Conservation (phyloP, 2,888 invertebrate species). For the Lasioglossum leucozonium region DNA sequence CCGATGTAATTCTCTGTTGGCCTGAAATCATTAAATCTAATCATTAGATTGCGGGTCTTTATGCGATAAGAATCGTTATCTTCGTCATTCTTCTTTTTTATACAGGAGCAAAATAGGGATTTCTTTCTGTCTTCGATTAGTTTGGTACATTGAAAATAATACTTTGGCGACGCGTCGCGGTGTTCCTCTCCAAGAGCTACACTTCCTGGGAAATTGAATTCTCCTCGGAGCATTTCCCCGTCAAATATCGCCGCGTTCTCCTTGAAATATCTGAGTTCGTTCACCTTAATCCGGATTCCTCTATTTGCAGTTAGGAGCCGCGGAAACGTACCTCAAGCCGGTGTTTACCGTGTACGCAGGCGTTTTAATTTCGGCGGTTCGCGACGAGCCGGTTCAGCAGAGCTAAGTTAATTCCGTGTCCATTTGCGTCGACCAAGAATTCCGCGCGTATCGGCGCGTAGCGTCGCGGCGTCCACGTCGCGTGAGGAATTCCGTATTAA, state of each 20-base stretch:
- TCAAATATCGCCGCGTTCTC: conserved; percentile 3
- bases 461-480: conserved; percentile 58
- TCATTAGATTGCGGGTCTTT: background rate
- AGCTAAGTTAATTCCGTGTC: conserved; percentile 64
- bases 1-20: background rate
- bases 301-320: conserved; percentile 40
- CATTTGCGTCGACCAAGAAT: conserved; percentile 69
- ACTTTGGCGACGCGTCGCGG: background rate
- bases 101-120: background rate
- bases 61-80: background rate
- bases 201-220: background rate
- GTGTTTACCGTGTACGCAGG: conserved; percentile 39
- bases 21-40: background rate
- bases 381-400: conserved; percentile 12
- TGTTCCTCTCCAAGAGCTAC: background rate
- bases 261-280: background rate
- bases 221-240: background rate
- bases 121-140: background rate
- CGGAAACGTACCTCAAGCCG: conserved; percentile 39
- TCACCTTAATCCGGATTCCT: conserved; percentile 16
- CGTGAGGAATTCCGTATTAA: conserved; percentile 73
- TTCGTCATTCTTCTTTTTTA: background rate
- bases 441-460: conserved; percentile 60
- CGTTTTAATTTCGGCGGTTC: conserved; percentile 51
- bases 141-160: background rate